Base-by-base conservation (phyloP, 1,140 invertebrate genomes). In the Phenacoccus solenopsis region DNA sequence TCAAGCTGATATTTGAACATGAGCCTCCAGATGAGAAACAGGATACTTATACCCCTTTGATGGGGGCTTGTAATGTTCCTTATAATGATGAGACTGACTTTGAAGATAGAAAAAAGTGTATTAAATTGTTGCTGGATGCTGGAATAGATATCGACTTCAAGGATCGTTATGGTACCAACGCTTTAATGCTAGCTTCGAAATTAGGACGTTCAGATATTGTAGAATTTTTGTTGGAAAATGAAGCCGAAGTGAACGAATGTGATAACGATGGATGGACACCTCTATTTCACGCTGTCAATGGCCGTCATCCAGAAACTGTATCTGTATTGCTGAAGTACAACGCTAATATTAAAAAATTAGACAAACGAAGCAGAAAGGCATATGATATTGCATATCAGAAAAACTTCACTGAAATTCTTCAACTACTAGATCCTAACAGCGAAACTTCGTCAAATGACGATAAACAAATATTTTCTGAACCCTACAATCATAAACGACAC, bases 251-350 rank as follows among this genome's bases (percentile, higher is more conserved):
- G 16, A 64, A 64, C 25, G 21, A 24, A 5, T 13, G 3, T 16
- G 59, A 64, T 64, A 64, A 64, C 25, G 59, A 64, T 27, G 59
- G 59, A 9, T 64, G 59, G 59, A 25, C 59, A 16, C 10, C 59
- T 22, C 59, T 64, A 16, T 64, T 64, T 27, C 25, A 64, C 22
- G 59, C 59, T 9, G 25, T 27, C 3, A 64, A 27, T 24, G 22
- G 21, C 13, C 22, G 59, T 3, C 12, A 24, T 22, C 10, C 20
- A 3, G 59, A 64, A 16, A 5, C 25, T 24, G 22, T 25, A 1
- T 9, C 2, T 9, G 22, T 64, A 25, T 20, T 64, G 4, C 13
- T 64, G 4, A 27, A 24, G 20, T 3, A 64, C 25, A 7, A 64
- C 21, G 59, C 59, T 3, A 27, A 64, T 20, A 9, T 10, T 24